Evolutionary conservation across 2,113 vertebrate genomes (phyloP).

Genomic region (Poeciliopsis prolifica): DNA sequence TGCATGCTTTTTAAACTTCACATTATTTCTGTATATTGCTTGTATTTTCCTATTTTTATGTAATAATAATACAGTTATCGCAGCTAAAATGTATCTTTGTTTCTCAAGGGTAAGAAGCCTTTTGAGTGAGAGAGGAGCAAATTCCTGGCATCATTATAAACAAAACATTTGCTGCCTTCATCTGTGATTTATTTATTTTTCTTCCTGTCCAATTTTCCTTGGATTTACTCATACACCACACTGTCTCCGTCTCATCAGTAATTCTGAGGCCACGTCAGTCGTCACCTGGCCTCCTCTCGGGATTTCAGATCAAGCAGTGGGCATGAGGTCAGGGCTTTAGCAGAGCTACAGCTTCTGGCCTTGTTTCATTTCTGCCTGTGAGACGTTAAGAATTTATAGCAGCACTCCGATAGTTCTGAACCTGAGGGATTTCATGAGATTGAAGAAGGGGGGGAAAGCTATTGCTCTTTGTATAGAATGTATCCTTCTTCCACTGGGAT

Average conservation of each 20-base stretch:
- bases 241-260: conserved; percentile 21
- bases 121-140: not conserved
- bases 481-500: not conserved
- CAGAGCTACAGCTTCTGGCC: conserved; percentile 2
- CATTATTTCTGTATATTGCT: too few species aligned
- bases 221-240: conserved; percentile 14
- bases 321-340: not conserved
- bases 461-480: conserved; percentile 35
- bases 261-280: conserved; percentile 6
- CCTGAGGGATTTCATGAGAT: conserved; percentile 25
- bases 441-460: conserved; percentile 18
- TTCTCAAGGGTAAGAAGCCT: not conserved
- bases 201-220: not conserved
- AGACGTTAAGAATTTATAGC: conserved; percentile 34
- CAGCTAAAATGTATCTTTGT: not conserved
- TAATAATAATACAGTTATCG: not conserved
- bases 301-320: not conserved
- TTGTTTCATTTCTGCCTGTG: conserved; percentile 2
- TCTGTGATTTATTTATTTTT: not conserved
- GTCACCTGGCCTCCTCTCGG: not conserved
- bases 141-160: not conserved
- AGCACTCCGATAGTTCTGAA: not conserved
- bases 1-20: not conserved
- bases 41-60: not conserved
- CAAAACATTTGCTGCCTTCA: not conserved